Conservation (phyloP, 2,888 invertebrate species). For the Parnassius mnemosyne region DNA sequence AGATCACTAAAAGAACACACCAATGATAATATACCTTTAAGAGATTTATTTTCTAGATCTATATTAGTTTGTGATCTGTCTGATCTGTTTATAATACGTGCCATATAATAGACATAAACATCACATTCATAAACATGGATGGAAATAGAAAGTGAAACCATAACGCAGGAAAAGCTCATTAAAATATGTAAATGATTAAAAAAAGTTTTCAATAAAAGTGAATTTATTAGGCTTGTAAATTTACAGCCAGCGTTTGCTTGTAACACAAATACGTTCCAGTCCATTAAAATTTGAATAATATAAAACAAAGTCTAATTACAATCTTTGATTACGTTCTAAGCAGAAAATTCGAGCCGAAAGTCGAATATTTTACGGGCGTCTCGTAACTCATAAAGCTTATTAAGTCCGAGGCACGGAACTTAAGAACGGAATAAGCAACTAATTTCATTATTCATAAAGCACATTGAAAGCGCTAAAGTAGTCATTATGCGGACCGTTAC, state of each 20-base stretch:
- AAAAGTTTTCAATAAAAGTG: slow-evolving; percentile 24
- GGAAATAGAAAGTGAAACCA: too few relatives aligned
- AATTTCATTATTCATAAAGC: slow-evolving; percentile 80
- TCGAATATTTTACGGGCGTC: slow-evolving; percentile 53
- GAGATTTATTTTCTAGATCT: too few relatives aligned
- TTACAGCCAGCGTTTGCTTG: slow-evolving; percentile 16
- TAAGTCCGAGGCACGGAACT: slow-evolving; percentile 69
- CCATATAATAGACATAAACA: too few relatives aligned
- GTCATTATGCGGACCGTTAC: slow-evolving; percentile 73
- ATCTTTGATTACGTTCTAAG: slow-evolving; percentile 52
- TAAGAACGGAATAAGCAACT: slow-evolving; percentile 75
- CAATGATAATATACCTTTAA: too few relatives aligned
- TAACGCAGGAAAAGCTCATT: neutral
- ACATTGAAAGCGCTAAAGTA: slow-evolving; percentile 78
- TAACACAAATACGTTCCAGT: slow-evolving; percentile 18
- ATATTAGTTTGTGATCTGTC: too few relatives aligned
- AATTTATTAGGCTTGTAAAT: slow-evolving; percentile 22
- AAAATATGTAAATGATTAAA: slow-evolving; percentile 19
- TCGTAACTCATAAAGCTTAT: slow-evolving; percentile 68
- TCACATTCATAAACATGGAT: too few relatives aligned
- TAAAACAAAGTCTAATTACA: slow-evolving; percentile 33
- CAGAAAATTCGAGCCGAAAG: slow-evolving; percentile 34
- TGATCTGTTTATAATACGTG: too few relatives aligned
- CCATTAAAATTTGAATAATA: slow-evolving; percentile 25
- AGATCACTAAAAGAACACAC: too few relatives aligned